Conservation (phyloP, 2,888 invertebrate genomes). For the Beris chalybata region DNA sequence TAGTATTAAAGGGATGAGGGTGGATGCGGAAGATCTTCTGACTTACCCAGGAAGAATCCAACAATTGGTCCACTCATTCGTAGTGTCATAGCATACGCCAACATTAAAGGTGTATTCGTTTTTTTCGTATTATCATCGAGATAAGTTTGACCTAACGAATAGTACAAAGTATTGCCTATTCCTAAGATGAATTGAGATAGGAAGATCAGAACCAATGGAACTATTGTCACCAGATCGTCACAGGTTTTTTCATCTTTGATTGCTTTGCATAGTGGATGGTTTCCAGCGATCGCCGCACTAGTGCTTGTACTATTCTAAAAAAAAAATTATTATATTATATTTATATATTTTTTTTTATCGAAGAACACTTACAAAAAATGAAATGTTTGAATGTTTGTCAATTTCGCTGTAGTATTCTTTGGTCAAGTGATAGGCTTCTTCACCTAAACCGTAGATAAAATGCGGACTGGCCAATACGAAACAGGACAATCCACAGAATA, state of each 20-base stretch:
- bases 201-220: slow-evolving; percentile 65
- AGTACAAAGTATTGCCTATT: slow-evolving; percentile 68
- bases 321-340: neutral
- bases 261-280: slow-evolving; percentile 19
- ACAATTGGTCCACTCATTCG: slow-evolving; percentile 60
- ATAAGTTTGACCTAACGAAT: slow-evolving; percentile 68
- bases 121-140: slow-evolving; percentile 70
- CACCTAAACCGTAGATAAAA: slow-evolving; percentile 64
- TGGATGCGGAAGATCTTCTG: neutral
- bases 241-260: slow-evolving; percentile 52
- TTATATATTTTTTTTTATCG: neutral
- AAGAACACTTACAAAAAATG: neutral
- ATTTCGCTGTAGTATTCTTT: slow-evolving; percentile 50
- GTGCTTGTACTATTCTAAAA: slow-evolving; percentile 10
- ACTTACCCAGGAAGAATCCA: slow-evolving; percentile 61
- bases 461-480: slow-evolving; percentile 65
- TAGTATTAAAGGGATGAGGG: no score
- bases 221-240: slow-evolving; percentile 56
- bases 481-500: slow-evolving; percentile 63
- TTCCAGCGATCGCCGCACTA: neutral
- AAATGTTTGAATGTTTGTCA: neutral
- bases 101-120: slow-evolving; percentile 64
- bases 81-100: slow-evolving; percentile 56
- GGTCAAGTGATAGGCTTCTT: slow-evolving; percentile 53
- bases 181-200: slow-evolving; percentile 70